Evolutionary conservation across 2,797 vertebrate species (phyloP), one percentile per base, ranked within the genome.

Genomic region (Acanthopagrus latus): DNA sequence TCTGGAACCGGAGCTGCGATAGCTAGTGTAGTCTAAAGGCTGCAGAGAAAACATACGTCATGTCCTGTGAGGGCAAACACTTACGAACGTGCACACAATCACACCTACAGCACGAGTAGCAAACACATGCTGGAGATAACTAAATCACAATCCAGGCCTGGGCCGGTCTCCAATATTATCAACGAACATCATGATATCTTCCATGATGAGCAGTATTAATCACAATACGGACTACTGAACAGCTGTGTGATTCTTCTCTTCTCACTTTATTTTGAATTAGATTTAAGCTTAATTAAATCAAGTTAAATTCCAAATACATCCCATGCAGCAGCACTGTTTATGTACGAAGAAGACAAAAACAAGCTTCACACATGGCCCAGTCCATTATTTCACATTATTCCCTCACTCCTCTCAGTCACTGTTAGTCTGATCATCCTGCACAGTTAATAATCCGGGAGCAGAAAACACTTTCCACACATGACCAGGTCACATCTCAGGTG

Each of bases 21-120:
- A 96, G 86, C 95, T 94, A 88, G 94, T 93, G 93, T 95, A 96
- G 46, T 98, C 97, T 0, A 97, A 95, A 38, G 97, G 95, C 98
- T 99, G 95, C 41, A 55, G 75, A 81, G 78, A 57, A 82, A 81
- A 66, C 51, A 3, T 73, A 86, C 0, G 23, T 71, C 50, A 90
- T 0, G 29, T n/a, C n/a, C n/a, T n/a, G n/a, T n/a, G n/a, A n/a
- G n/a, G 21, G 23, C 29, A 52, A n/a, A 47, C 18, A 10, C 63
- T 33, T 23, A 41, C 56, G 41, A 66, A 44, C 33, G 5, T 33
- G 33, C 33, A 33, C 33, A 8, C 7, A 33, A 7, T 33, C 75
- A 77, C 18, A n/a, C 18, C 12, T 20, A 54, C 0, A 20, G 10
- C 4, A 41, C 52, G 6, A 17, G 29, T 0, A 56, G 47, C 12